Conservation (phyloP, 2,113 vertebrate species). For the Meriones unguiculatus region DNA sequence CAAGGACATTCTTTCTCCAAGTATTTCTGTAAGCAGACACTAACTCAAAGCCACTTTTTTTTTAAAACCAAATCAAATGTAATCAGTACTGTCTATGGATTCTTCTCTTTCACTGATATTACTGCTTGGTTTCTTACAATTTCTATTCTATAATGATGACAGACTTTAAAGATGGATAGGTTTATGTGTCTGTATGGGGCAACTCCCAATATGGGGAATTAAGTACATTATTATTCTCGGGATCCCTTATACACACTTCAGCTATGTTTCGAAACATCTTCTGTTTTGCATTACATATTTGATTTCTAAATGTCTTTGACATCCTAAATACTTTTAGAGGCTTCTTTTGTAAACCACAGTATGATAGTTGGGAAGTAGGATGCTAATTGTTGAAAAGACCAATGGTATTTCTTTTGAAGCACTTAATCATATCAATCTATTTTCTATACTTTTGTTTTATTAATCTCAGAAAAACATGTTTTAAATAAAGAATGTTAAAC, state of each 20-base stretch:
- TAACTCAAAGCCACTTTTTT: slow-evolving; percentile 75
- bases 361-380: slow-evolving; percentile 50
- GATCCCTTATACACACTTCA: slow-evolving; percentile 11
- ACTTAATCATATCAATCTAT: slow-evolving; percentile 74
- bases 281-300: slow-evolving; percentile 7
- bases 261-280: slow-evolving; percentile 32
- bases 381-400: slow-evolving; percentile 76
- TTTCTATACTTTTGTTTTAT: slow-evolving; percentile 77
- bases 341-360: slow-evolving; percentile 26
- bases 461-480: slow-evolving; percentile 70
- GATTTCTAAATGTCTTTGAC: slow-evolving; percentile 35
- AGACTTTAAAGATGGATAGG: slow-evolving; percentile 13
- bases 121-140: slow-evolving; percentile 55
- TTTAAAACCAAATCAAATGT: slow-evolving; percentile 66
- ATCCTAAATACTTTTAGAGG: slow-evolving; percentile 23
- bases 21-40: slow-evolving; percentile 70
- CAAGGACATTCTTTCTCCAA: slow-evolving; percentile 79
- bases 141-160: slow-evolving; percentile 56
- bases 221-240: slow-evolving; percentile 65
- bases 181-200: not conserved
- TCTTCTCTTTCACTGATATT: slow-evolving; percentile 55
- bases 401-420: slow-evolving; percentile 77
- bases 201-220: not conserved
- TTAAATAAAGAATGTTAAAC: slow-evolving; percentile 74
- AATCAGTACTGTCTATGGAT: slow-evolving; percentile 67